Percentiles rank a stretch among this genome's conserved stretches.
phyloP scores from a whole-genome alignment of 2,797 vertebrate species.

The Megalops cyprinoides region DNA sequence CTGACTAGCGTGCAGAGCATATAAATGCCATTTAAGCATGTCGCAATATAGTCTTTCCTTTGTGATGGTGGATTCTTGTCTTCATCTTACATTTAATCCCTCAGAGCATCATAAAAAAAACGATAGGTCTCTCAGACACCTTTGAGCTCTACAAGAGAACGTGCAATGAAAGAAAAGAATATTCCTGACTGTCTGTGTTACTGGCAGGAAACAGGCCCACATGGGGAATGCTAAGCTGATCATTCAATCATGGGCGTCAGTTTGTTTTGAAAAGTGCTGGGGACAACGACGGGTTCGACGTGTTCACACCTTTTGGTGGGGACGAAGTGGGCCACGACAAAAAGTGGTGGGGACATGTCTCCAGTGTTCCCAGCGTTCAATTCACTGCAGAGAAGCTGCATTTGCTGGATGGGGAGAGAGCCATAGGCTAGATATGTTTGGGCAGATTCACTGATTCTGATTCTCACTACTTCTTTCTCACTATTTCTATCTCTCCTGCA shows the following conservation, averaged over 20 bases:
- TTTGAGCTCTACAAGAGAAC: neutral
- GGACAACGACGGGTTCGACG: too few relatives aligned
- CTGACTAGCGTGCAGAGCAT: neutral
- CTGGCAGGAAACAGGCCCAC: neutral
- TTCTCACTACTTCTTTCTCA: too few relatives aligned
- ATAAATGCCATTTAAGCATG: neutral
- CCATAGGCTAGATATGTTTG: too few relatives aligned
- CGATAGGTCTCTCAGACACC: neutral
- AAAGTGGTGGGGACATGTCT: too few relatives aligned
- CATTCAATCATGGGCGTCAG: too few relatives aligned
- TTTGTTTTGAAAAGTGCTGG: too few relatives aligned
- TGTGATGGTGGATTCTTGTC: slow-evolving; percentile 28
- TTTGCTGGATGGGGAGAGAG: neutral
- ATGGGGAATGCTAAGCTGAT: neutral
- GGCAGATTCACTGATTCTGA: too few relatives aligned
- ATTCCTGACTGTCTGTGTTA: neutral
- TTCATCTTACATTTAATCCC: slow-evolving; percentile 29
- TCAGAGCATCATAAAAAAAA: slow-evolving; percentile 40
- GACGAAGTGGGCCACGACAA: too few relatives aligned
- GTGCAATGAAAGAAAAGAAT: neutral
- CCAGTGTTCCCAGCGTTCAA: too few relatives aligned
- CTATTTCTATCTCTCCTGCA: neutral
- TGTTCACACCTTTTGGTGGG: too few relatives aligned
- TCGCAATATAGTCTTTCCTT: neutral
- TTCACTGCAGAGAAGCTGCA: neutral